Conservation (phyloP, 2,888 invertebrate genomes). For the Amaurobius ferox region DNA sequence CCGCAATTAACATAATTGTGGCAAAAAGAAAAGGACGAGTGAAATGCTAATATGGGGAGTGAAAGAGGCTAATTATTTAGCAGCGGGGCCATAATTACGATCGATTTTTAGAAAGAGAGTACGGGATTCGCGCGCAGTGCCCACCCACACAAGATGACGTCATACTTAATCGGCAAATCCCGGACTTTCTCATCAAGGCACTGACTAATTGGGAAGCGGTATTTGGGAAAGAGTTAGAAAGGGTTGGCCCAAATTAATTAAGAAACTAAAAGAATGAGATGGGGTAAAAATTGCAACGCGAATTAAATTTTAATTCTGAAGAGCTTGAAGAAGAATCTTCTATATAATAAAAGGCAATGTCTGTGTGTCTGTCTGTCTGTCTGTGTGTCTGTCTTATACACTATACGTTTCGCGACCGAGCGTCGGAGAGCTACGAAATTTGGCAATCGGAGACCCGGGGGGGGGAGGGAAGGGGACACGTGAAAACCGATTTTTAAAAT, state of each 20-base stretch:
- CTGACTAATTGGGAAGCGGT: constrained; percentile 52
- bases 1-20: constrained; percentile 70
- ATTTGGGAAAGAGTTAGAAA: neutral
- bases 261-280: no score
- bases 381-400: no score
- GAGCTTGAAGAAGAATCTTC: no score
- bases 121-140: constrained; percentile 49
- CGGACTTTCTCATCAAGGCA: constrained; percentile 43
- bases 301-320: no score
- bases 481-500: no score
- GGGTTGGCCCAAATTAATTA: constrained; percentile 2
- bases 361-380: no score
- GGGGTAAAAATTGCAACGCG: no score
- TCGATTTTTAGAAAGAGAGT: constrained; percentile 47
- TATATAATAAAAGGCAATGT: no score
- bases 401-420: no score
- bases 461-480: no score
- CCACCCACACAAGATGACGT: constrained; percentile 55
- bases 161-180: constrained; percentile 61
- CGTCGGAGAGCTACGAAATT: no score
- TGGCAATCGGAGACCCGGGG: no score
- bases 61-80: constrained; percentile 68
- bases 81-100: constrained; percentile 60
- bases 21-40: constrained; percentile 48
- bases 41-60: constrained; percentile 60